These are phyloP conservation scores for Lates calcarifer DNA, from an alignment of 2,113 vertebrate species.

Conservation along the genomic window DNA sequence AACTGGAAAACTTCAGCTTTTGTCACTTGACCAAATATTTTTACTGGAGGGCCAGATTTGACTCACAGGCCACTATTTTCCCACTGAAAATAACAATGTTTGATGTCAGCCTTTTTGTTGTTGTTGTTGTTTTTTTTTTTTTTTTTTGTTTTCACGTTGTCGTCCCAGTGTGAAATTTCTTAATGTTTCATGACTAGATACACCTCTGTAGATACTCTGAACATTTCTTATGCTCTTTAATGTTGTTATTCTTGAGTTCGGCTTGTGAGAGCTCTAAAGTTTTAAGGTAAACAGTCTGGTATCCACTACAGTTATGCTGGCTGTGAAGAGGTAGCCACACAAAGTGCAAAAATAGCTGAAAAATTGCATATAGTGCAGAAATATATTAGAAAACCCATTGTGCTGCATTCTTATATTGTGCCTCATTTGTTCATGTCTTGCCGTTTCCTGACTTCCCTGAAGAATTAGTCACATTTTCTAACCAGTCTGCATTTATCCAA, in stretches of 20 bases:
- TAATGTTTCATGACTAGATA: background rate
- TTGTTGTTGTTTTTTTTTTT: no score
- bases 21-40: background rate
- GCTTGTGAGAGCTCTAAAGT: background rate
- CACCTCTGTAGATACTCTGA: background rate
- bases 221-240: constrained; percentile 25
- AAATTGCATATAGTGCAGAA: constrained; percentile 15
- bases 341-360: background rate
- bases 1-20: background rate
- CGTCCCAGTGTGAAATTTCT: constrained; percentile 8
- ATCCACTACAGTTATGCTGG: background rate
- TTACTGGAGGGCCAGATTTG: background rate
- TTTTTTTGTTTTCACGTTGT: background rate
- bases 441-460: constrained; percentile 13
- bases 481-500: background rate
- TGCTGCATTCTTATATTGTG: constrained; percentile 18
- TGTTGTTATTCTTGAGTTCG: constrained; percentile 9
- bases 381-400: background rate
- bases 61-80: background rate
- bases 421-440: constrained; percentile 12
- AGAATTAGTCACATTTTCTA: constrained; percentile 10
- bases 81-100: background rate
- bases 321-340: background rate
- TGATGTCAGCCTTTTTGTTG: no score
- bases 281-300: background rate